Percentiles rank a stretch among this genome's conserved stretches.
Evolutionary conservation across 1,140 invertebrate species (phyloP).

Genomic region (Chelonus insularis): DNA sequence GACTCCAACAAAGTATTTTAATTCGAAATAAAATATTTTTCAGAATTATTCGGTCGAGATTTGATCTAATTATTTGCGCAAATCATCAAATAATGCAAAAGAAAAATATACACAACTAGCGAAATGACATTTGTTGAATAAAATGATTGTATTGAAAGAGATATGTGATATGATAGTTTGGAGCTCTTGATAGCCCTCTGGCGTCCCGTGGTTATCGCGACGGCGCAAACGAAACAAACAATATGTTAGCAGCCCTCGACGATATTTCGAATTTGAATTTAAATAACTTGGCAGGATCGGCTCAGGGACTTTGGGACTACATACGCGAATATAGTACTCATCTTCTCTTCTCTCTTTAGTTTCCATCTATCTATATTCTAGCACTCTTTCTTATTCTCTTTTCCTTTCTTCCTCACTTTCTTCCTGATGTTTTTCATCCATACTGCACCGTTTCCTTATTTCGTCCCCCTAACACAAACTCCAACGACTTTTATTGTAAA

Average conservation of each 20-base stretch:
- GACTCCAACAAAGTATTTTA: too few relatives aligned
- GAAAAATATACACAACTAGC: too few relatives aligned
- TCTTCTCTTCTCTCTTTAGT: constrained; percentile 26
- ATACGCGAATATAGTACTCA: constrained; percentile 44
- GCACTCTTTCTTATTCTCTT: constrained; percentile 10
- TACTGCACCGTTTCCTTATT: constrained; percentile 32
- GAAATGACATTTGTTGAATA: too few relatives aligned
- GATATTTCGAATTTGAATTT: constrained; percentile 63
- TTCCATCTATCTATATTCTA: constrained; percentile 15
- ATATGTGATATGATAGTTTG: too few relatives aligned
- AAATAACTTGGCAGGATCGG: constrained; percentile 63
- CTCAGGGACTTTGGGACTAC: constrained; percentile 59
- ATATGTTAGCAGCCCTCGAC: constrained; percentile 61
- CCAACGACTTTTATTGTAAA: not conserved
- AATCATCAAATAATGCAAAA: too few relatives aligned
- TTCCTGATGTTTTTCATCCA: constrained; percentile 32
- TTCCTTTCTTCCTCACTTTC: constrained; percentile 19
- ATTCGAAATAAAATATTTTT: too few relatives aligned
- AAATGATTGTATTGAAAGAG: too few relatives aligned
- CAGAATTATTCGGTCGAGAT: too few relatives aligned
- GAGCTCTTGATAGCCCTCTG: constrained; percentile 15
- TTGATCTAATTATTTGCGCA: too few relatives aligned
- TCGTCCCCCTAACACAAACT: constrained; percentile 22
- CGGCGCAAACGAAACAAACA: constrained; percentile 59
- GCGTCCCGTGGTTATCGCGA: constrained; percentile 33